Base-by-base conservation (phyloP, 2,888 invertebrate species). In the Drosophila infuscata region DNA sequence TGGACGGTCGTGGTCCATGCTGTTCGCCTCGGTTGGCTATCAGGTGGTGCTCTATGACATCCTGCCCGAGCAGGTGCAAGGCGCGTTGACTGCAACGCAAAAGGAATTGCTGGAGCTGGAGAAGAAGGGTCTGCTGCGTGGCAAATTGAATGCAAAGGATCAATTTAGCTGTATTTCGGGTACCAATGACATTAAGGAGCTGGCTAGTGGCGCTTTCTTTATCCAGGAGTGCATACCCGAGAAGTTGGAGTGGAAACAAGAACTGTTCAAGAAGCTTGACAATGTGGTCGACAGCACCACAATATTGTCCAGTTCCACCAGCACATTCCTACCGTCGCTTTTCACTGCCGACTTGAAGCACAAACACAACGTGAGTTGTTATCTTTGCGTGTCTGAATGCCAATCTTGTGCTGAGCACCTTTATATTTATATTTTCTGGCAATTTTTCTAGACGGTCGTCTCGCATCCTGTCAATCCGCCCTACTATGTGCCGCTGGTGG, bases 171-270 rank as follows among this genome's bases (percentile, higher is more conserved):
- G 96, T 71, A 97, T 99, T 74, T 95, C 95, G 93, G 97, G 97
- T 95, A 93, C 93, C 52, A 94, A 94, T 0, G 95, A 95, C 82
- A 92, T 99, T 60, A 94, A 94, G 43, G 95, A 96, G 29, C 95
- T 96, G 36, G 95, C 97, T 0, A 95, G 96, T 89, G 96, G 94
- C 70, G 97, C 98, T 0, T 94, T 96, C 59, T 95, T 98, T 77
- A 95, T 98, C 41, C 97, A 99, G 94, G 99, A 99, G 94, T 98
- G 98, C 92, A 96, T 99, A 1, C 98, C 98, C 3, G 99, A 99
- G 94, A 95, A 95, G 79, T 92, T 99, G 33, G 96, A 97, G 0
- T 92, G 98, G 84, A 99, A 99, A 92, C n/a, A n/a, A n/a, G n/a
- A n/a, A n/a, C n/a, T n/a, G n/a, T n/a, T n/a, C n/a, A n/a, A n/a